A percentile compares a stretch with the other conserved stretches of the same genome.
phyloP scores from a whole-genome alignment of 2,888 invertebrate species.

The Bombylius discolor region DNA sequence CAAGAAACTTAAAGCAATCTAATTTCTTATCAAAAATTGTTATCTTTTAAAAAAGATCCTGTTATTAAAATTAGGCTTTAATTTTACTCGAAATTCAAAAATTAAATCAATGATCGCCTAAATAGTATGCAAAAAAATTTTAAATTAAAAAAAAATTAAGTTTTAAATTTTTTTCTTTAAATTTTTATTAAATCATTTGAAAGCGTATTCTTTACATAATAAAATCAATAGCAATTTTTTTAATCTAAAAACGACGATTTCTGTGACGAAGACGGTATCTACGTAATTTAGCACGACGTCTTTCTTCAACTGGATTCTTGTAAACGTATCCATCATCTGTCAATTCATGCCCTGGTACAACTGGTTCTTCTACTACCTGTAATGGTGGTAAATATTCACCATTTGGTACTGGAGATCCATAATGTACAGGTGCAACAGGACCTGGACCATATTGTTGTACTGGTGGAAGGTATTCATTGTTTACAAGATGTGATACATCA shows the following conservation, averaged over 20 bases:
- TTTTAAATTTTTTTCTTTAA: too few species aligned
- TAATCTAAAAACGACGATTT: background rate
- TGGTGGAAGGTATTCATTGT: conserved; percentile 1
- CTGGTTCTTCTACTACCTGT: background rate
- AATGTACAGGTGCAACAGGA: background rate
- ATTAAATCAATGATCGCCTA: too few species aligned
- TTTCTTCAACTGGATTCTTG: background rate
- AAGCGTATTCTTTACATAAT: too few species aligned
- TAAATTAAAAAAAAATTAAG: too few species aligned
- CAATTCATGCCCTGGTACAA: conserved; percentile 1
- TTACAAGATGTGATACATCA: conserved; percentile 1
- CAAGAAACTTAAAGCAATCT: too few species aligned
- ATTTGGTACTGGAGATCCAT: background rate
- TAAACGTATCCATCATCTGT: conserved; percentile 4
- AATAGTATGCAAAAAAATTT: too few species aligned
- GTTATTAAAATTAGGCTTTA: too few species aligned
- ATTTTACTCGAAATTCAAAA: too few species aligned
- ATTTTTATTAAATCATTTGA: too few species aligned
- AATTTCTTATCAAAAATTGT: too few species aligned
- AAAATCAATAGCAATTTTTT: too few species aligned
- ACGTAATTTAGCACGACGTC: background rate
- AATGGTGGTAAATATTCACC: background rate
- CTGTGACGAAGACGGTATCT: conserved; percentile 1
- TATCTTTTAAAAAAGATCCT: too few species aligned
- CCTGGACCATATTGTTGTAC: background rate